A percentile compares a stretch with the other conserved stretches of the same genome.
Evolutionary conservation across 1,140 invertebrate species (phyloP).

Genomic region (Schlechtendalia chinensis): DNA sequence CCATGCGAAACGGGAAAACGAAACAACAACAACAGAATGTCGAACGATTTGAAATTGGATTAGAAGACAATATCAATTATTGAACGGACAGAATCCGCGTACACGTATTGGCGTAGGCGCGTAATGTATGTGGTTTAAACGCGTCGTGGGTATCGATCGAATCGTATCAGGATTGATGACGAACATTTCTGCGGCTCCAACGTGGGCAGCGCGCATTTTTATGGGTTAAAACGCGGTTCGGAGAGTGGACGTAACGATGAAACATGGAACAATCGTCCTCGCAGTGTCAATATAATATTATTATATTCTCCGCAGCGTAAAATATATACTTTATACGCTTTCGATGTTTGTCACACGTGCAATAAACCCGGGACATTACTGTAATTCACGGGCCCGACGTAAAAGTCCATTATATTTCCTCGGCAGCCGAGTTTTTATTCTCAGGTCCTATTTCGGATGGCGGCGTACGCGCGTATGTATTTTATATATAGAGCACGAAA

Average conservation of each 20-base stretch:
- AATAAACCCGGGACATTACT: conserved; percentile 19
- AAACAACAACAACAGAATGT: too few relatives aligned
- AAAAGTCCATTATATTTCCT: conserved; percentile 10
- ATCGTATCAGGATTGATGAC: too few relatives aligned
- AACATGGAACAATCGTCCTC: background rate
- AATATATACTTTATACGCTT: background rate
- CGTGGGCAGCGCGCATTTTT: too few relatives aligned
- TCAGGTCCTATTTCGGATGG: conserved; percentile 3
- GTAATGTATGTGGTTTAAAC: too few relatives aligned
- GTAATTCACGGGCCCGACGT: background rate
- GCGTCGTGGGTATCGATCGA: too few relatives aligned
- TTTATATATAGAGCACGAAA: background rate
- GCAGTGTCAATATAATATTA: conserved; percentile 7
- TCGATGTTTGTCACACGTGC: conserved; percentile 27
- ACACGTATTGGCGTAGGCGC: too few relatives aligned
- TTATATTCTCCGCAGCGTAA: background rate
- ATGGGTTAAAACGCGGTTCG: background rate
- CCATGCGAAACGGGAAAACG: too few relatives aligned
- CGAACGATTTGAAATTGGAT: too few relatives aligned
- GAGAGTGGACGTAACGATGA: background rate
- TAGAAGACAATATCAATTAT: too few relatives aligned
- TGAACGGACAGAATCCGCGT: too few relatives aligned
- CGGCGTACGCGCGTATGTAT: background rate
- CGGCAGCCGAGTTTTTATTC: background rate
- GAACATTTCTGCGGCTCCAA: too few relatives aligned